These are phyloP conservation scores for Bucco capensis DNA, from an alignment of 2,113 vertebrate species.

Conservation along the genomic window DNA sequence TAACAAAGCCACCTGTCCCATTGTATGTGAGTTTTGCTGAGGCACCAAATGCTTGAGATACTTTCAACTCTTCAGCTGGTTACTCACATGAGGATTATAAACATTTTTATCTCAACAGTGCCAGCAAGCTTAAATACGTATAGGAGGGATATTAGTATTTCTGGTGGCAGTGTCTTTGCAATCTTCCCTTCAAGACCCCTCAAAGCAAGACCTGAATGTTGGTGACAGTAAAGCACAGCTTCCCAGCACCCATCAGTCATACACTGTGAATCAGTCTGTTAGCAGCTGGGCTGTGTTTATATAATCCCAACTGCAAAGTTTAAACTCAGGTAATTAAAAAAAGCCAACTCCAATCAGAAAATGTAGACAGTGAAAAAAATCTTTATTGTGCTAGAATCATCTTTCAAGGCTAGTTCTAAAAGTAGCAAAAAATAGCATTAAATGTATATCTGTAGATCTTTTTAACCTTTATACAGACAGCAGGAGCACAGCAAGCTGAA, in stretches of 20 bases:
- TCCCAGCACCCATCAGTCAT: not conserved
- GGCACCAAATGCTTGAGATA: not conserved
- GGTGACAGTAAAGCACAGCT: accelerated
- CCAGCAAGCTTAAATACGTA: not conserved
- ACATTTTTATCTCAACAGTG: not conserved
- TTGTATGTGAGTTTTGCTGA: not conserved
- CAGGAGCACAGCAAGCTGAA: constrained; percentile 28
- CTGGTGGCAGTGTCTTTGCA: not conserved
- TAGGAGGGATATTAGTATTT: not conserved
- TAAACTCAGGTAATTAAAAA: not conserved
- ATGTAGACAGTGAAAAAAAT: not conserved
- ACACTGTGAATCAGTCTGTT: not conserved
- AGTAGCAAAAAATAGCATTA: constrained; percentile 21
- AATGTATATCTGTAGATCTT: constrained; percentile 58
- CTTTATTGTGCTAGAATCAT: not conserved
- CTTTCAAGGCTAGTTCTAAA: not conserved
- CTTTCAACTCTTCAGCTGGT: not conserved
- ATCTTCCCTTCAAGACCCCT: not conserved
- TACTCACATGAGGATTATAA: not conserved
- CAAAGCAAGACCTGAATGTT: not conserved
- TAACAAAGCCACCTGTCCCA: not conserved
- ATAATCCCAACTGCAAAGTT: not conserved
- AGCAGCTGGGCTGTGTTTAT: not conserved
- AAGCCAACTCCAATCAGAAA: not conserved
- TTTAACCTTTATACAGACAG: constrained; percentile 55